Evolutionary conservation across 2,113 vertebrate species (phyloP).

Genomic region (Microtus pennsylvanicus): DNA sequence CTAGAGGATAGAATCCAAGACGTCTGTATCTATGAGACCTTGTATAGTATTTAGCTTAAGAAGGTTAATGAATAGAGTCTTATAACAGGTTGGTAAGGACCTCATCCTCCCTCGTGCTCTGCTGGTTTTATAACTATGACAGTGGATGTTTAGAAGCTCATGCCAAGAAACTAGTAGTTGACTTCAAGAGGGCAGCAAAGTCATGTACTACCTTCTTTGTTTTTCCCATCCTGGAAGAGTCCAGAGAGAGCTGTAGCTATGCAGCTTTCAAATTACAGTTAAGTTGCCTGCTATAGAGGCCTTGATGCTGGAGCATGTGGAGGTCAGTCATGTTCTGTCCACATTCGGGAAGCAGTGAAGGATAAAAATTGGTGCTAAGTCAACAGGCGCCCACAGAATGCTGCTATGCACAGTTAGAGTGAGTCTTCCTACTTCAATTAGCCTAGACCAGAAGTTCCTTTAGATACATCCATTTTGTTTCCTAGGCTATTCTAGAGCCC

Average conservation of each 20-base stretch:
- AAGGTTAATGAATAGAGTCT: neutral
- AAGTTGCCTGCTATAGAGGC: neutral
- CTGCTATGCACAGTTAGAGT: neutral
- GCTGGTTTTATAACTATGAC: neutral
- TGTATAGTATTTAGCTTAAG: neutral
- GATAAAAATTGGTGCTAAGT: neutral
- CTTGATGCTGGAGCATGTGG: neutral
- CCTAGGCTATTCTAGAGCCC: neutral
- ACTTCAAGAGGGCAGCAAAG: neutral
- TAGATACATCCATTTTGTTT: neutral
- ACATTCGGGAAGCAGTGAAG: neutral
- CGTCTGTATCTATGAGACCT: neutral
- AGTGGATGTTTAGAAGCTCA: neutral
- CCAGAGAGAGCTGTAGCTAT: neutral
- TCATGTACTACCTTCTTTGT: neutral
- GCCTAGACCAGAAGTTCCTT: neutral
- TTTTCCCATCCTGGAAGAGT: neutral
- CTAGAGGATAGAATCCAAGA: neutral
- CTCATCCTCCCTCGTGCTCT: neutral
- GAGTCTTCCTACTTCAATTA: neutral
- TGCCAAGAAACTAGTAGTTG: neutral
- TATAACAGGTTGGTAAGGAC: too few relatives aligned
- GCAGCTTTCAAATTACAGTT: neutral
- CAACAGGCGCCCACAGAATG: neutral
- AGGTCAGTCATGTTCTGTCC: neutral